A percentile compares a stretch with the other conserved stretches of the same genome.
Evolutionary conservation across 2,888 invertebrate species (phyloP).

Genomic region (Acanthosepion lycidas): DNA sequence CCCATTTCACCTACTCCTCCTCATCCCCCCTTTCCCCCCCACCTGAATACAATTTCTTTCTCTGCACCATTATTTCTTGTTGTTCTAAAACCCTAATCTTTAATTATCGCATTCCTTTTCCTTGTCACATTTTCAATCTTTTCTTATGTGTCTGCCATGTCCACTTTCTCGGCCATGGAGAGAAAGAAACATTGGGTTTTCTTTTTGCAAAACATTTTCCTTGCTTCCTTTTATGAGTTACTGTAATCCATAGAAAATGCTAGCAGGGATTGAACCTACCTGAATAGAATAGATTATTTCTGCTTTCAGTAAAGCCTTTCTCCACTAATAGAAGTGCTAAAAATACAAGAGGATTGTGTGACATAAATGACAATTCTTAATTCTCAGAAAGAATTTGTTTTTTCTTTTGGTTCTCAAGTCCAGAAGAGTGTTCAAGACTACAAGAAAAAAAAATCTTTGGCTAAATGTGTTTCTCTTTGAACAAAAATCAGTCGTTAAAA

Average conservation of each 20-base stretch:
- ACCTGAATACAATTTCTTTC: neutral
- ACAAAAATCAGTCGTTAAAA: too few species aligned
- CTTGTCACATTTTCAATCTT: neutral
- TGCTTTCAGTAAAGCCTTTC: neutral
- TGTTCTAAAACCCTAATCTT: neutral
- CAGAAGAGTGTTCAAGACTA: too few species aligned
- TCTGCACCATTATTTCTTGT: neutral
- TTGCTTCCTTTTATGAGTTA: neutral
- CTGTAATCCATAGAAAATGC: neutral
- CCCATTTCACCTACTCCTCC: neutral
- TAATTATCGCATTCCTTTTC: neutral
- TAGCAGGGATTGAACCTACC: slow-evolving; percentile 2
- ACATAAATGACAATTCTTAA: too few species aligned
- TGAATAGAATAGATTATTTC: neutral
- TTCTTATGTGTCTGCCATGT: neutral
- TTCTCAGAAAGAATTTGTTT: too few species aligned
- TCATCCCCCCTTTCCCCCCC: neutral
- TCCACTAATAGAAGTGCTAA: neutral
- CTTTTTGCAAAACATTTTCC: neutral
- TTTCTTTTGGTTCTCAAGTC: too few species aligned
- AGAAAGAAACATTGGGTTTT: neutral
- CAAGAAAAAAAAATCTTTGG: too few species aligned
- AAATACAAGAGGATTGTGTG: neutral
- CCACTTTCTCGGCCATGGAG: neutral
- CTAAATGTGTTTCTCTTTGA: too few species aligned